These are phyloP conservation scores for Pyrrhosoma nymphula DNA, from an alignment of 2,888 invertebrate species.

Conservation along the genomic window DNA sequence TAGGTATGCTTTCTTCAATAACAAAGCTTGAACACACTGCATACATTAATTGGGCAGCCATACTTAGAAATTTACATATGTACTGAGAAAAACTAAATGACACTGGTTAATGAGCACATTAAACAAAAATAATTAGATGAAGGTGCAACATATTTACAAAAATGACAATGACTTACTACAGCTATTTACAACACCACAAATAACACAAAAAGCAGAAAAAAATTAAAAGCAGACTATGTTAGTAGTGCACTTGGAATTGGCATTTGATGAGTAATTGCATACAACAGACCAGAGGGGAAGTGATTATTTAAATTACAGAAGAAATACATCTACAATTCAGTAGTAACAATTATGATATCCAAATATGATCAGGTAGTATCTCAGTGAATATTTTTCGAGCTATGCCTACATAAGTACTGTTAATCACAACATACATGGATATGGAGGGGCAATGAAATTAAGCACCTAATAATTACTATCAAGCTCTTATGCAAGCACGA, in stretches of 20 bases:
- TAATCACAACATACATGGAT: too few species aligned
- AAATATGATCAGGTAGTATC: not conserved
- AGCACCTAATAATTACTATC: too few species aligned
- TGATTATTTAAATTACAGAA: not conserved
- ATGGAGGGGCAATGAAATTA: too few species aligned
- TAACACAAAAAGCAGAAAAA: slow-evolving; percentile 55
- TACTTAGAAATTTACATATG: not conserved
- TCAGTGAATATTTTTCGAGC: not conserved
- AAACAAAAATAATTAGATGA: not conserved
- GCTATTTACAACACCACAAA: slow-evolving; percentile 25
- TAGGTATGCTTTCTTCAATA: too few species aligned
- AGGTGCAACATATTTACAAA: not conserved
- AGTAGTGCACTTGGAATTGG: slow-evolving; percentile 44
- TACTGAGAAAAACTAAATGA: not conserved
- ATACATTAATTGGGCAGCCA: not conserved
- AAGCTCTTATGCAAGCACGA: too few species aligned
- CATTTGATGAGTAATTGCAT: slow-evolving; percentile 19
- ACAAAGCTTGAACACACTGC: not conserved
- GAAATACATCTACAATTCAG: not conserved
- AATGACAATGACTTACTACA: not conserved
- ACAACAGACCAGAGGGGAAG: not conserved
- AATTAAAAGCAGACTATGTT: slow-evolving; percentile 59
- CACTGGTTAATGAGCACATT: not conserved
- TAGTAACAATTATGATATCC: not conserved
- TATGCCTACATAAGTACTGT: not conserved